A percentile compares a stretch with the other conserved stretches of the same genome.
Conservation (phyloP, 2,797 vertebrate species). For the Amphiprion clarkii region DNA sequence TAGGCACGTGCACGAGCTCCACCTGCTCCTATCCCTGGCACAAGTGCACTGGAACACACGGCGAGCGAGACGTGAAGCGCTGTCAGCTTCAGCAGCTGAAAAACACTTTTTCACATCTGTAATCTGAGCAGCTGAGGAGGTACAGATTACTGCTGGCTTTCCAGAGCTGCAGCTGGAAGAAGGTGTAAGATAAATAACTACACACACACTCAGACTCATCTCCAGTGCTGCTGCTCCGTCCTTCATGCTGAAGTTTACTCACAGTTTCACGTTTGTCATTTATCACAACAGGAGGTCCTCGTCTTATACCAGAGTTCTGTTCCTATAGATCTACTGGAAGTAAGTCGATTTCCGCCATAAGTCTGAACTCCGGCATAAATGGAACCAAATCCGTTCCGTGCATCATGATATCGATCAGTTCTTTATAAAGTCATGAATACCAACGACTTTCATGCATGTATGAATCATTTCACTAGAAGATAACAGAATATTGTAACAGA, state of each 20-base stretch:
- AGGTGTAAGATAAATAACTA: slow-evolving; percentile 65
- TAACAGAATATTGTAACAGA: too few species aligned
- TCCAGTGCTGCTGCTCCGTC: slow-evolving; percentile 40
- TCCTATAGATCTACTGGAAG: too few species aligned
- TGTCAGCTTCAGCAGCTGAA: slow-evolving; percentile 40
- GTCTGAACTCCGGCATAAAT: too few species aligned
- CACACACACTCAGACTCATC: slow-evolving; percentile 1
- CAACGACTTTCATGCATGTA: too few species aligned
- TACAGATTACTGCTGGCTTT: slow-evolving; percentile 54
- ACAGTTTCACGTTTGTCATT: slow-evolving; percentile 32
- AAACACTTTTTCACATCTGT: slow-evolving; percentile 45
- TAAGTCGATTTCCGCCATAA: too few species aligned
- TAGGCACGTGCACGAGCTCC: not conserved
- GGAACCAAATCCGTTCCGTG: too few species aligned
- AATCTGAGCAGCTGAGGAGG: slow-evolving; percentile 56
- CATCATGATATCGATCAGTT: too few species aligned
- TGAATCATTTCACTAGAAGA: too few species aligned
- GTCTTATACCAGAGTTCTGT: too few species aligned
- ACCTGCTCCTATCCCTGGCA: not conserved
- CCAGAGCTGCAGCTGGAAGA: slow-evolving; percentile 44
- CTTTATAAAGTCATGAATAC: too few species aligned
- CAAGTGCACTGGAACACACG: slow-evolving; percentile 39
- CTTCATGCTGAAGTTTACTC: slow-evolving; percentile 54
- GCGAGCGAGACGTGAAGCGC: slow-evolving; percentile 28
- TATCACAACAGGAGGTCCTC: too few species aligned